phyloP scores from a whole-genome alignment of 2,888 invertebrate species.

The Ormyrus thymus region DNA sequence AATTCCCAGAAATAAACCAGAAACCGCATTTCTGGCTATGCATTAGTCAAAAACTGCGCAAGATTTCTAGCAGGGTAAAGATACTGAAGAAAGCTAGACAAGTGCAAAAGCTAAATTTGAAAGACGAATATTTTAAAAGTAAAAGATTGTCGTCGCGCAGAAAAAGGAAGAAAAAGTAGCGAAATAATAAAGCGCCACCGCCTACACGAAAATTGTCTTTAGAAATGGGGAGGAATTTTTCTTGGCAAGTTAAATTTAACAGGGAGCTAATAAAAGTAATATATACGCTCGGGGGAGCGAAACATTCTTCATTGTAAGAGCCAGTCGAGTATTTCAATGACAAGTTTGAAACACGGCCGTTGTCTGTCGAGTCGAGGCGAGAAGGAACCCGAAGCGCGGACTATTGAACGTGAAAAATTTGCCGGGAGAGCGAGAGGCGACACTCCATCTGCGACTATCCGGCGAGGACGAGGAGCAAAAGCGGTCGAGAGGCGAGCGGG shows the following conservation, averaged over 20 bases:
- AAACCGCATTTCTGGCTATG: no score
- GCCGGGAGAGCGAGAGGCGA: not conserved
- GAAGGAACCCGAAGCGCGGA: constrained; percentile 24
- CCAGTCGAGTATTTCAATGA: constrained; percentile 12
- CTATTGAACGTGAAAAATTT: constrained; percentile 52
- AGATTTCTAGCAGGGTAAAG: no score
- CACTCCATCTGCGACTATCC: constrained; percentile 24
- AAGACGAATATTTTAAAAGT: no score
- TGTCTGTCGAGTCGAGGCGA: not conserved
- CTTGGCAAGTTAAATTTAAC: no score
- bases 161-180: no score
- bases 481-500: not conserved
- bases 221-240: no score
- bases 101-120: no score
- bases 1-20: no score
- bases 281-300: not conserved
- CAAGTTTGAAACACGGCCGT: constrained; percentile 13
- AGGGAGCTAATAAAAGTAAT: no score
- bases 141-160: no score
- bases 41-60: no score
- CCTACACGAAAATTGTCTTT: not conserved
- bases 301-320: constrained; percentile 27
- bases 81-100: no score
- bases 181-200: not conserved
- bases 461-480: not conserved